A percentile compares a stretch with the other conserved stretches of the same genome.
Conservation (phyloP, 2,888 invertebrate genomes). For the Pteria penguin region DNA sequence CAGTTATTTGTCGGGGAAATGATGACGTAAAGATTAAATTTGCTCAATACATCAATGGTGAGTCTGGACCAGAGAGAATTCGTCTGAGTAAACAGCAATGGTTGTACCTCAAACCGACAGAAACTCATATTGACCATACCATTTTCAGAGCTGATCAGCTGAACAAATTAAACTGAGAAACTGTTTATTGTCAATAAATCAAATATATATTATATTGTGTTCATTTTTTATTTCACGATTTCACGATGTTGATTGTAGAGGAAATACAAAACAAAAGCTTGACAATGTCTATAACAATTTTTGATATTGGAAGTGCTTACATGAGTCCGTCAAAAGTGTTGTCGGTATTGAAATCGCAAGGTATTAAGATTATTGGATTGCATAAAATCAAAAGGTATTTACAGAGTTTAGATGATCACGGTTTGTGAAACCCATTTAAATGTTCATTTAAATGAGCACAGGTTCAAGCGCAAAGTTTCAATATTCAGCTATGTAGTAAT, state of each 20-base stretch:
- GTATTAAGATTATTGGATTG: background rate
- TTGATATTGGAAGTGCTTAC: constrained; percentile 6
- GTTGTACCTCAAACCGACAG: background rate
- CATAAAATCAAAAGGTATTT: constrained; percentile 19
- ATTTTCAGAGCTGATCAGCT: background rate
- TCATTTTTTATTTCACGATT: background rate
- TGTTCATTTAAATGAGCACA: background rate
- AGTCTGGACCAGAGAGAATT: background rate
- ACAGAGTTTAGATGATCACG: constrained; percentile 11
- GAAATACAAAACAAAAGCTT: constrained; percentile 12
- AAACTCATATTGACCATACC: background rate
- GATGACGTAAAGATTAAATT: too few species aligned
- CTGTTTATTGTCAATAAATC: background rate
- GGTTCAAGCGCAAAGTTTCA: constrained; percentile 3
- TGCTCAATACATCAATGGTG: too few species aligned
- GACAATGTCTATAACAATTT: constrained; percentile 9
- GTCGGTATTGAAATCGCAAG: constrained; percentile 4
- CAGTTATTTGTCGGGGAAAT: too few species aligned
- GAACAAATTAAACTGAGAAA: background rate
- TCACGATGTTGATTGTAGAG: constrained; percentile 11
- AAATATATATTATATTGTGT: background rate
- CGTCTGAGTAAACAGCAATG: background rate
- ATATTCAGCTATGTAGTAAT: too few species aligned
- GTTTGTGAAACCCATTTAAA: constrained; percentile 1
- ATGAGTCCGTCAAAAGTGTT: constrained; percentile 10